Evolutionary conservation across 1,140 invertebrate species (phyloP).

Genomic region (Cyclina sinensis): DNA sequence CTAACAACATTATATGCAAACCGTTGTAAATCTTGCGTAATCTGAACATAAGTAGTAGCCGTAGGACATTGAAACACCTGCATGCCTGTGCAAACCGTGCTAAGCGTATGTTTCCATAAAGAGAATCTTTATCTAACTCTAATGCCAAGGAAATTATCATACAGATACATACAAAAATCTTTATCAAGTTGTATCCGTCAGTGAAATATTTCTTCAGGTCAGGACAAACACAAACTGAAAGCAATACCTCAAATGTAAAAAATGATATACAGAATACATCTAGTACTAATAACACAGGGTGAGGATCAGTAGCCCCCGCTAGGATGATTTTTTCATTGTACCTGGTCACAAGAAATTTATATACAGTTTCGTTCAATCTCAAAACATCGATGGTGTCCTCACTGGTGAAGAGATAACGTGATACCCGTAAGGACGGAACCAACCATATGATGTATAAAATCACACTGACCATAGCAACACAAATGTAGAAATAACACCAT

Average conservation of each 20-base stretch:
- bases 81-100: background rate
- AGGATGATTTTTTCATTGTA: background rate
- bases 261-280: conserved; percentile 84
- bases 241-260: conserved; percentile 85
- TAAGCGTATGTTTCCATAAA: conserved; percentile 77
- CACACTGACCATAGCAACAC: conserved; percentile 27
- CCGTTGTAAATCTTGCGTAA: conserved; percentile 26
- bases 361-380: background rate
- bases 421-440: background rate
- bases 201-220: conserved; percentile 83
- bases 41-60: conserved; percentile 28
- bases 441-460: conserved; percentile 28
- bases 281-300: conserved; percentile 66
- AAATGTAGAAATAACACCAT: conserved; percentile 49
- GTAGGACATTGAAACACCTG: conserved; percentile 14
- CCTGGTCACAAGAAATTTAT: background rate
- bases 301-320: conserved; percentile 33
- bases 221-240: conserved; percentile 84
- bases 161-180: conserved; percentile 76
- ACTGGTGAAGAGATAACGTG: background rate
- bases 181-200: conserved; percentile 85
- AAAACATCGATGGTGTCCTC: background rate
- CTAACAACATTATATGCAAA: conserved; percentile 67
- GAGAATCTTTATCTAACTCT: conserved; percentile 76
- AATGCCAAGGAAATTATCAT: conserved; percentile 33